Conservation (phyloP, 2,113 vertebrate species). For the Peromyscus leucopus region DNA sequence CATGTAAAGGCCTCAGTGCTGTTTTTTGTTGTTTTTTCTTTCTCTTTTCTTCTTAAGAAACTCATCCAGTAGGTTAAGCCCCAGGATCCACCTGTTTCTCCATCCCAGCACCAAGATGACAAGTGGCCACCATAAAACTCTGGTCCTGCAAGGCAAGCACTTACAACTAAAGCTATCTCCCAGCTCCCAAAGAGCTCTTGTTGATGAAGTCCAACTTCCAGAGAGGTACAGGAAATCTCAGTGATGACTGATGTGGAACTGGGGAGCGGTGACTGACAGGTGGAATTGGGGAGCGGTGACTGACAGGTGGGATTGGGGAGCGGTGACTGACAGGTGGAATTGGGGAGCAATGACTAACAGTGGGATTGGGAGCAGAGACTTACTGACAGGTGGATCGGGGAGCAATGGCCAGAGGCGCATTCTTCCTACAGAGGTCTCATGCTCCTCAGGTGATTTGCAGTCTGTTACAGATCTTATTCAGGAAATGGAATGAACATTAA, state of each 20-base stretch:
- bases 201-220: not conserved
- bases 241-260: conserved; percentile 10
- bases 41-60: not conserved
- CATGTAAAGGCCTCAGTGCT: not conserved
- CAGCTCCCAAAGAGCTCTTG: not conserved
- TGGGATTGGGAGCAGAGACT: too few species aligned
- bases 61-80: not conserved
- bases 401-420: conserved; percentile 55
- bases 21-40: not conserved
- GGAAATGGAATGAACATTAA: conserved; percentile 69
- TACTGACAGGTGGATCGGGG: not conserved
- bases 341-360: too few species aligned
- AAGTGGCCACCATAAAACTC: not conserved
- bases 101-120: not conserved
- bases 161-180: not conserved
- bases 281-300: not conserved
- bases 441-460: conserved; percentile 76
- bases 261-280: not conserved
- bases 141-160: not conserved
- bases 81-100: not conserved
- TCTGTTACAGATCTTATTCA: conserved; percentile 75
- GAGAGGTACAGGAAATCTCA: conserved; percentile 69
- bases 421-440: conserved; percentile 25
- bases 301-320: not conserved
- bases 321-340: not conserved